Evolutionary conservation across 2,113 vertebrate species (phyloP), one percentile per base, ranked within the genome.

Genomic region (Quiscalus mexicanus): DNA sequence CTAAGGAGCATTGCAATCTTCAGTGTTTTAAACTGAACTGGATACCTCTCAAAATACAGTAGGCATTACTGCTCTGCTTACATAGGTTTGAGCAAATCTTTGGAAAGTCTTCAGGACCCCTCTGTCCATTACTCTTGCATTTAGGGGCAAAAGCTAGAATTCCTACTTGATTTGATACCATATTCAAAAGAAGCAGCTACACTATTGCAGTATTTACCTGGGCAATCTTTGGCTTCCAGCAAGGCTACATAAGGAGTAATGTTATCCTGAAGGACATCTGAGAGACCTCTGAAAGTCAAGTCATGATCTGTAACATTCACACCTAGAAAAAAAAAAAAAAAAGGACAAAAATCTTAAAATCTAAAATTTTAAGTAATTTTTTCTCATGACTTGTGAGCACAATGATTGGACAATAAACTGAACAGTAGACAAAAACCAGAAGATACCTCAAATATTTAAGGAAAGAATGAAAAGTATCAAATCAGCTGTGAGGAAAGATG

Each of bases 281-380:
- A 98, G 59, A 99, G 94, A 93, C 98, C 98, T 97, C 98, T 98
- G 91, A 99, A 99, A 69, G 98, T 99, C 97, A 99, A 97, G 83
- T 99, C 98, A 86, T 99, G 99, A 97, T 99, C 99, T 20, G 99
- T 98, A 78, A 99, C 98, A 82, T 99, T 99, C 41, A 99, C 99
- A 83, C 99, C 99, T 99, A 79, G 18, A 4, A 49, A 19, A 49
- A 39, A 31, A 60, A n/a, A 78, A 60, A 78, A 47, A 23, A 55
- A 55, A 20, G 59, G 27, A 89, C 10, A 91, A 20, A 20, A 74
- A 39, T 65, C 65, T 65, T 23, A 95, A 64, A 50, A 50, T 27
- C 49, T 50, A 27, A 50, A 27, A 50, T 50, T 50, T 50, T 50
- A 27, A 50, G 49, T 27, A 27, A 50, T 50, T 50, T 82, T 96